Base-by-base conservation (phyloP, 2,888 invertebrate genomes). In the Uloborus plumipes region DNA sequence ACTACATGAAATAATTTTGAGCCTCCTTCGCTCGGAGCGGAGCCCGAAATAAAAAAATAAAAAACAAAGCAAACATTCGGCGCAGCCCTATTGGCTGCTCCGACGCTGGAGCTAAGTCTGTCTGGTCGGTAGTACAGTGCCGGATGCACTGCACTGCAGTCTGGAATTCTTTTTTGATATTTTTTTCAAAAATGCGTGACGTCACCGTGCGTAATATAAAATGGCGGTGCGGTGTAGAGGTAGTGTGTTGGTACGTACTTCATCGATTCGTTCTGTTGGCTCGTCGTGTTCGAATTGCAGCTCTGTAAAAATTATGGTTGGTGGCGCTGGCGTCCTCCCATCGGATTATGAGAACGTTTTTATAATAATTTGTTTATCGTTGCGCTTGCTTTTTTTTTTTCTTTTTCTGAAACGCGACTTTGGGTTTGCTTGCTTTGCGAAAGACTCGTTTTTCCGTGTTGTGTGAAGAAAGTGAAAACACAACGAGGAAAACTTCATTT, bases 171-270 rank as follows among this genome's bases (percentile, higher is more conserved):
- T 66, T 67, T 71, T 78, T 53, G n/a, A 69, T 53, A 70, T 18
- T 67, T 73, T 72, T 74, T 70, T 64, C 26, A 74, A 81, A 80
- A 74, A 74, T 70, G 80, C 58, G 58, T 81, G 74, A 81, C 80
- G 80, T 81, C 74, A 81, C 59, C 9, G 64, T 51, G 51, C 70
- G 80, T 81, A 81, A 81, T 81, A 81, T 81, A 81, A 81, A 74
- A 81, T 80, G 80, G 80, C 80, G 80, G 74, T 26, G 1, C 51
- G 22, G 50, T 81, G 80, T 81, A 81, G 80, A 64, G 74, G 80
- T 81, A 81, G 80, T 81, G 80, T 81, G 31, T 58, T 47, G 79
- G 80, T 70, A 70, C 80, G 55, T 72, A 67, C 59, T 49, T 55
- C 74, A 74, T 74, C 74, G 74, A 74, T 74, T 80, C 55, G 18